Percentiles rank a stretch among this genome's conserved stretches.
Conservation (phyloP, 2,888 invertebrate genomes). For the Stramonita haemastoma region DNA sequence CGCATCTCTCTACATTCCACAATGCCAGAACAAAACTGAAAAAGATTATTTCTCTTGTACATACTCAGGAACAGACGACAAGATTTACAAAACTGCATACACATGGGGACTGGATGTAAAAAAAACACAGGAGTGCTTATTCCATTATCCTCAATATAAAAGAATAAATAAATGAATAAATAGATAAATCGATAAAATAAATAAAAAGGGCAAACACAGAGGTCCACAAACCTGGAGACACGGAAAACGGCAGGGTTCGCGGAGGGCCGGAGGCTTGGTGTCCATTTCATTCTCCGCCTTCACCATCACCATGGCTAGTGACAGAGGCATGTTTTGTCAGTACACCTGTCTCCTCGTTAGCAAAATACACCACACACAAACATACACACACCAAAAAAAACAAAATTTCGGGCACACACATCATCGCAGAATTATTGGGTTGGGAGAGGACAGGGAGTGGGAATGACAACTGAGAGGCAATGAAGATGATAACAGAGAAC, state of each 20-base stretch:
- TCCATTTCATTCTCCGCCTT: constrained; percentile 57
- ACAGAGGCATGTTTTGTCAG: neutral
- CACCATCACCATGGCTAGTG: constrained; percentile 39
- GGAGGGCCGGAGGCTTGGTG: constrained; percentile 49
- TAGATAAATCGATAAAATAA: no score
- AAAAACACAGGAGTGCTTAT: no score
- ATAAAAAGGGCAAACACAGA: neutral
- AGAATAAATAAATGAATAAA: no score
- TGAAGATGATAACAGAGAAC: neutral
- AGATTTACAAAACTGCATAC: no score
- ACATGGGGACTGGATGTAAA: no score
- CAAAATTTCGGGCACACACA: neutral
- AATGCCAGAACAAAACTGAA: no score
- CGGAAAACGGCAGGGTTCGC: constrained; percentile 48
- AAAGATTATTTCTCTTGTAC: no score
- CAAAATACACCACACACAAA: neutral
- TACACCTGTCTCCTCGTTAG: neutral
- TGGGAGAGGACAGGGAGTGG: neutral
- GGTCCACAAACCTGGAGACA: constrained; percentile 55
- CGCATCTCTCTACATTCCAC: no score
- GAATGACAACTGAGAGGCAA: neutral
- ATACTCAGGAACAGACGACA: neutral
- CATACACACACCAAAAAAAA: neutral
- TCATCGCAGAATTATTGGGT: neutral
- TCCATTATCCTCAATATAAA: no score